Conservation (phyloP, 2,888 invertebrate species). For the Peribatodes rhomboidaria region DNA sequence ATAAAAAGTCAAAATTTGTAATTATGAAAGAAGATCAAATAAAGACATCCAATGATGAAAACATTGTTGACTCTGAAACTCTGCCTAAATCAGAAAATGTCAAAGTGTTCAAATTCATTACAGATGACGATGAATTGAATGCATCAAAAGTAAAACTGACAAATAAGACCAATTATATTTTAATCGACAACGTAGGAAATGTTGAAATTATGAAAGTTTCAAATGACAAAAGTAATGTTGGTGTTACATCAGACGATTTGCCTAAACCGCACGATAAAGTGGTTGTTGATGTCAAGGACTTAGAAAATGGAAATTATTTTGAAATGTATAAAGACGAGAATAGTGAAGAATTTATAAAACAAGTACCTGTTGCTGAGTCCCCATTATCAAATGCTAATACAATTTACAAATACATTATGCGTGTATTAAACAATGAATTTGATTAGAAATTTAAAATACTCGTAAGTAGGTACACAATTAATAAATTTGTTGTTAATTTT, state of each 20-base stretch:
- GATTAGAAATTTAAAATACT: not conserved
- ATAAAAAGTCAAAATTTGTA: constrained; percentile 35
- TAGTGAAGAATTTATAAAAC: constrained; percentile 8
- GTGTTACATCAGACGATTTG: not conserved
- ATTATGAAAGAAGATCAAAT: not conserved
- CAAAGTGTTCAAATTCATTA: not conserved
- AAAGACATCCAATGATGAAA: not conserved
- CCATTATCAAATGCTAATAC: not conserved
- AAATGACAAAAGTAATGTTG: not conserved
- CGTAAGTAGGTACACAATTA: not conserved
- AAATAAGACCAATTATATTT: not conserved
- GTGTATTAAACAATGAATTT: not conserved
- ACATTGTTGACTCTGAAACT: not conserved
- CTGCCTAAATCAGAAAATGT: not conserved
- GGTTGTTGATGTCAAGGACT: not conserved
- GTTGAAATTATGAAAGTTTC: constrained; percentile 3
- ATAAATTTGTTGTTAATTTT: not conserved
- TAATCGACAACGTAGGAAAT: constrained; percentile 9
- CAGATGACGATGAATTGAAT: not conserved
- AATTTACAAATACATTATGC: constrained; percentile 20
- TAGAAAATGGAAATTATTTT: constrained; percentile 4
- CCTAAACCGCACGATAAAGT: constrained; percentile 5
- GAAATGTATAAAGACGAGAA: constrained; percentile 9
- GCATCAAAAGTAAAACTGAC: not conserved
- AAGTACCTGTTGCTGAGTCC: constrained; percentile 7